phyloP scores from a whole-genome alignment of 2,888 invertebrate genomes.

The Nebria salina region DNA sequence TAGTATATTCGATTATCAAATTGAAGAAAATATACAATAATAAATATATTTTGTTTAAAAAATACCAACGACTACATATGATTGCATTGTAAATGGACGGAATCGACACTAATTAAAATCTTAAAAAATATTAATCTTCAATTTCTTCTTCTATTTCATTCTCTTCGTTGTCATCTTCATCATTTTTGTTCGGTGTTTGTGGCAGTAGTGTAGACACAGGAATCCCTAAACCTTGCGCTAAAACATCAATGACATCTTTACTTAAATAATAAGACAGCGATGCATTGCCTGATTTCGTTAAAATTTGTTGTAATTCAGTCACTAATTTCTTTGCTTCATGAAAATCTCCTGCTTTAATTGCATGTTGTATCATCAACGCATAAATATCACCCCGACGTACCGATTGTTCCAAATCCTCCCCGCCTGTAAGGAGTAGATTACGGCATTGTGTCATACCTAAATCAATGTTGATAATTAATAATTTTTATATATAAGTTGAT shows the following conservation, averaged over 20 bases:
- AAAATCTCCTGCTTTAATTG: constrained; percentile 57
- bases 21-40: not conserved
- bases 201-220: constrained; percentile 56
- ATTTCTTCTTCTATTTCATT: constrained; percentile 57
- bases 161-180: constrained; percentile 50
- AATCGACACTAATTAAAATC: not conserved
- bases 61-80: not conserved
- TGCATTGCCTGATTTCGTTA: constrained; percentile 54
- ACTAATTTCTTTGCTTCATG: constrained; percentile 59
- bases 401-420: constrained; percentile 59
- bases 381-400: constrained; percentile 62
- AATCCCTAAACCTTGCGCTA: constrained; percentile 59
- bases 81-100: constrained; percentile 29
- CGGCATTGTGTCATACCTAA: constrained; percentile 59
- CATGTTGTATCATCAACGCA: constrained; percentile 61
- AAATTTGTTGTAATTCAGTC: constrained; percentile 58
- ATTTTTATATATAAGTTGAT: not conserved
- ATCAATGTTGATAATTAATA: constrained; percentile 23
- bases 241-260: constrained; percentile 58
- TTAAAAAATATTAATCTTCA: constrained; percentile 50
- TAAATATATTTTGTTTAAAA: not conserved
- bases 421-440: constrained; percentile 58
- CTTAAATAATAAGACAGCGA: constrained; percentile 61
- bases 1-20: too few species aligned
- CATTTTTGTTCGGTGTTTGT: constrained; percentile 48